Conservation (phyloP, 2,888 invertebrate species). For the Rhyacophila evoluta region DNA sequence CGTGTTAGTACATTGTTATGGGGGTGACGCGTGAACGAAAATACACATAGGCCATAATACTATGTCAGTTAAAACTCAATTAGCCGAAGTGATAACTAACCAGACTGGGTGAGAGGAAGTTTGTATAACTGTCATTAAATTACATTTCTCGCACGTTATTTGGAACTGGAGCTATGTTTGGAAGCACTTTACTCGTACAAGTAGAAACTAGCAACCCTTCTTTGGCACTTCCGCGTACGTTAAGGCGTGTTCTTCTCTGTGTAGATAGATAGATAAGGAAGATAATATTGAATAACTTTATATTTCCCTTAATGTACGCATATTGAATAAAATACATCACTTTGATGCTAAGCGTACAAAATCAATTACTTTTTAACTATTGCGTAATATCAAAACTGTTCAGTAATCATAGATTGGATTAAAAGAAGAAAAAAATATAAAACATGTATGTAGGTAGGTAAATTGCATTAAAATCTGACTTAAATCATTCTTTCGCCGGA, state of each 20-base stretch:
- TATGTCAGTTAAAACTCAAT: slow-evolving; percentile 52
- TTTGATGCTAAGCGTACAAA: too few species aligned
- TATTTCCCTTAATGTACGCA: too few species aligned
- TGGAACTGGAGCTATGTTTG: slow-evolving; percentile 11
- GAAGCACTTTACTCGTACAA: neutral
- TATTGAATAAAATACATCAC: too few species aligned
- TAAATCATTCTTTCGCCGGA: too few species aligned
- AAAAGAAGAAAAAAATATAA: too few species aligned
- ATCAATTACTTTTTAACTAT: too few species aligned
- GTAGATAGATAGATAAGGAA: too few species aligned
- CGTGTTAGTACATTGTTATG: neutral
- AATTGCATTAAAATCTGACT: too few species aligned
- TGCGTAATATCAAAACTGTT: too few species aligned
- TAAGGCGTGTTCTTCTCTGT: neutral
- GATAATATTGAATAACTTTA: too few species aligned
- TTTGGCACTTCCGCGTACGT: neutral
- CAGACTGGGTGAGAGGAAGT: slow-evolving; percentile 50
- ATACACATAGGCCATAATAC: slow-evolving; percentile 28
- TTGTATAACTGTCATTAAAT: slow-evolving; percentile 51
- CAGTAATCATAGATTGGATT: too few species aligned
- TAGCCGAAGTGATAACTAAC: slow-evolving; percentile 52
- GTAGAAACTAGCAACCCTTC: neutral
- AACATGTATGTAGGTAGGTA: too few species aligned
- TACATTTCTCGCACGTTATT: slow-evolving; percentile 43
- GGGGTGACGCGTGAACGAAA: slow-evolving; percentile 1